Evolutionary conservation across 2,797 vertebrate genomes (phyloP).

Genomic region (Miichthys miiuy): DNA sequence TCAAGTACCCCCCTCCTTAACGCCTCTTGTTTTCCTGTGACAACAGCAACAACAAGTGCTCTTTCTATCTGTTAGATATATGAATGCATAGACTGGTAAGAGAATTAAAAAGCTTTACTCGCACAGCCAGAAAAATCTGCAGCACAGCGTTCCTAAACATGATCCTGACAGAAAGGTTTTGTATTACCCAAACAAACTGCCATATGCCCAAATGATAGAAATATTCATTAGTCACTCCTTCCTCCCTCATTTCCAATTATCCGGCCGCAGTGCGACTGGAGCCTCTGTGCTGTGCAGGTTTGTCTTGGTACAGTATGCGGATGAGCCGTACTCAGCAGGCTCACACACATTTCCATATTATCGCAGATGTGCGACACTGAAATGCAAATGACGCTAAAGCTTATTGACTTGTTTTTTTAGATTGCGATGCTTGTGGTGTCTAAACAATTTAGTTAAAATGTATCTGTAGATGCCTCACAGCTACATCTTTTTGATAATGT

Average conservation of each 20-base stretch:
- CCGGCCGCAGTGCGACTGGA: slow-evolving; percentile 40
- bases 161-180: slow-evolving; percentile 19
- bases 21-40: slow-evolving; percentile 17
- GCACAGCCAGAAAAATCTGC: background rate
- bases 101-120: background rate
- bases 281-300: slow-evolving; percentile 44
- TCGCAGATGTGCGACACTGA: slow-evolving; percentile 43
- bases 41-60: slow-evolving; percentile 1
- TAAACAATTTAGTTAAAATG: slow-evolving; percentile 27
- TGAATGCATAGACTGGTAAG: background rate
- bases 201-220: slow-evolving; percentile 55
- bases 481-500: slow-evolving; percentile 29
- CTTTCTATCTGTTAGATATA: slow-evolving; percentile 17
- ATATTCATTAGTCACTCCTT: slow-evolving; percentile 55
- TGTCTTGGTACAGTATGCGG: slow-evolving; percentile 39
- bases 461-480: background rate
- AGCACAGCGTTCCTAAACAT: slow-evolving; percentile 2
- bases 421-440: slow-evolving; percentile 17
- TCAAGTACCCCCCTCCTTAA: background rate
- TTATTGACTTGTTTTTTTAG: slow-evolving; percentile 25
- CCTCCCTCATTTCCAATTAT: slow-evolving; percentile 57
- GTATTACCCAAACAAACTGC: slow-evolving; percentile 21
- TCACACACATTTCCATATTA: slow-evolving; percentile 41
- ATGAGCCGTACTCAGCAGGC: slow-evolving; percentile 51
- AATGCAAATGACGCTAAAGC: slow-evolving; percentile 53